Evolutionary conservation across 2,113 vertebrate genomes (phyloP).

Genomic region (Lepus timidus): DNA sequence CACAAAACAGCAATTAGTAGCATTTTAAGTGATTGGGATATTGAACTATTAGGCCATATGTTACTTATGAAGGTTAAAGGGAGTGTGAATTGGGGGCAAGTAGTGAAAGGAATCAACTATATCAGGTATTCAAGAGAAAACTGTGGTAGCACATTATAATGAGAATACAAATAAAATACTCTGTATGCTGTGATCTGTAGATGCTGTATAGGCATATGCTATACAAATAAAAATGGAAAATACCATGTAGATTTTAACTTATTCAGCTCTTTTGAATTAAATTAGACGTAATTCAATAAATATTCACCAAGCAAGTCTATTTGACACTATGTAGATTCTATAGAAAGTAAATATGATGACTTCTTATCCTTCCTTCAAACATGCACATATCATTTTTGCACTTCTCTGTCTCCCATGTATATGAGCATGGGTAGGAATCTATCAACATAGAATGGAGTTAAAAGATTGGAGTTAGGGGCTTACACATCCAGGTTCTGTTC

Average conservation of each 20-base stretch:
- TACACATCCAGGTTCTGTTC: not conserved
- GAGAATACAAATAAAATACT: not conserved
- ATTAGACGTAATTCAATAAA: not conserved
- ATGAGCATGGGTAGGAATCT: not conserved
- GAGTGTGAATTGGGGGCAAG: not conserved
- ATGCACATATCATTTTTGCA: not conserved
- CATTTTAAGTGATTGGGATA: not conserved
- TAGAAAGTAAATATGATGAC: not conserved
- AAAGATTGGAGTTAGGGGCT: not conserved
- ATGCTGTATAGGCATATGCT: not conserved
- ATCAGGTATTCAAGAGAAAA: not conserved
- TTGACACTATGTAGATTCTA: not conserved
- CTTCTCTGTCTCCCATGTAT: not conserved
- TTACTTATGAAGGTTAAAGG: conserved; percentile 14
- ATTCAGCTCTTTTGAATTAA: conserved; percentile 5
- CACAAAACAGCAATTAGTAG: conserved; percentile 29
- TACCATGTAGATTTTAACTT: not conserved
- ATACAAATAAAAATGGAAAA: conserved; percentile 35
- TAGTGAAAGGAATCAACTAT: not conserved
- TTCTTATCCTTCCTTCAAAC: not conserved
- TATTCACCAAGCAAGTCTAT: not conserved
- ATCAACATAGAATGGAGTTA: not conserved
- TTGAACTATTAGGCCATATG: not conserved
- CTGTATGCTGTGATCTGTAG: not conserved
- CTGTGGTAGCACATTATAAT: not conserved